Percentiles rank a stretch among this genome's conserved stretches.
phyloP scores from a whole-genome alignment of 2,888 invertebrate species.

The Autographa gamma region DNA sequence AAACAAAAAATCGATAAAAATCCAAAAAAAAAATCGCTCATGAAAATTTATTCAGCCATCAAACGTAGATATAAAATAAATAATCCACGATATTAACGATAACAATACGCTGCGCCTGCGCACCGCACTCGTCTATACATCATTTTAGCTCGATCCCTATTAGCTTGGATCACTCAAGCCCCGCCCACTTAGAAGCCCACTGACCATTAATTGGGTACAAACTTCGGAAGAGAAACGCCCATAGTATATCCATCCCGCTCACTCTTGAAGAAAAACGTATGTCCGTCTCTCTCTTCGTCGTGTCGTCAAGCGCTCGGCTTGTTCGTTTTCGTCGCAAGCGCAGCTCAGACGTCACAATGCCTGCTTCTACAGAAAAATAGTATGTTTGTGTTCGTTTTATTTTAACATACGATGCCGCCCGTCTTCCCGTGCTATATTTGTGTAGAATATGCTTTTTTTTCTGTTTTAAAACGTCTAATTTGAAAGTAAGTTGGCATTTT shows the following conservation, averaged over 20 bases:
- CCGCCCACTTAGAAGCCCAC: slow-evolving; percentile 86
- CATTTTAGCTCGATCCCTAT: slow-evolving; percentile 87
- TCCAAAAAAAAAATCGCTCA: slow-evolving; percentile 67
- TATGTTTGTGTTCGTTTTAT: slow-evolving; percentile 79
- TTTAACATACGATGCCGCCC: slow-evolving; percentile 70
- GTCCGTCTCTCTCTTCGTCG: slow-evolving; percentile 62
- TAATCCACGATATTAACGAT: slow-evolving; percentile 83
- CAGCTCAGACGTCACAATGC: slow-evolving; percentile 79
- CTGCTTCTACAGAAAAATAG: slow-evolving; percentile 86
- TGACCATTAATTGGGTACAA: slow-evolving; percentile 87
- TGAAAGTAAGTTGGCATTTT: slow-evolving; percentile 77
- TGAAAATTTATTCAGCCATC: slow-evolving; percentile 82
- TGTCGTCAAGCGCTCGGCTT: slow-evolving; percentile 69
- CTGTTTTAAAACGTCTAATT: slow-evolving; percentile 79
- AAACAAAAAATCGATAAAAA: slow-evolving; percentile 64
- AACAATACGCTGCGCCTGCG: slow-evolving; percentile 83
- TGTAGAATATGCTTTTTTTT: slow-evolving; percentile 80
- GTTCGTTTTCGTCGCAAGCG: slow-evolving; percentile 83
- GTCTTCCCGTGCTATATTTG: slow-evolving; percentile 87
- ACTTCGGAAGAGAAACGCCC: slow-evolving; percentile 83
- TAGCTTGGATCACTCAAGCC: slow-evolving; percentile 81
- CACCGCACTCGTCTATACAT: slow-evolving; percentile 86
- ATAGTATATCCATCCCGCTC: slow-evolving; percentile 69
- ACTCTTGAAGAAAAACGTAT: slow-evolving; percentile 28
- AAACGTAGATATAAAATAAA: slow-evolving; percentile 84